Percentiles rank a stretch among this genome's conserved stretches.
phyloP scores from a whole-genome alignment of 2,113 vertebrate genomes.

The Morone chrysops region DNA sequence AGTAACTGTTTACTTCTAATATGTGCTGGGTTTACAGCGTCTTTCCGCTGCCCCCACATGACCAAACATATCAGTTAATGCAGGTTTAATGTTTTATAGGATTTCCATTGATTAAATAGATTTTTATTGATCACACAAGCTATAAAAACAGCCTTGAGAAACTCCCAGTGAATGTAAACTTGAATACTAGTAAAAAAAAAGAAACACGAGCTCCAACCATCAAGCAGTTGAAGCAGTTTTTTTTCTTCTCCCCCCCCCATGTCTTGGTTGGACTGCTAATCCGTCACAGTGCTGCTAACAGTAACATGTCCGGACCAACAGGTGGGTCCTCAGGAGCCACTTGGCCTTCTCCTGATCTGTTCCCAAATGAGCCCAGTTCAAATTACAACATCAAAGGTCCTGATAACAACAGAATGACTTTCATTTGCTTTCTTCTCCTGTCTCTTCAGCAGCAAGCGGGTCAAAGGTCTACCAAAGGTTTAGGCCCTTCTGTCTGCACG shows the following conservation, averaged over 20 bases:
- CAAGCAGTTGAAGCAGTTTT: neutral
- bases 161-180: neutral
- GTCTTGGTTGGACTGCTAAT: constrained; percentile 42
- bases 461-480: neutral
- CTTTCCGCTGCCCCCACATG: no score
- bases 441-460: neutral
- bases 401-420: constrained; percentile 17
- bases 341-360: constrained; percentile 34
- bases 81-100: no score
- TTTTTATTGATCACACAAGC: neutral
- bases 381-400: constrained; percentile 51
- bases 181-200: neutral
- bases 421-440: constrained; percentile 18
- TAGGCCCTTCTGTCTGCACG: neutral
- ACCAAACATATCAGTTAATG: no score
- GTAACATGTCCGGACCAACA: constrained; percentile 48
- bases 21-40: no score
- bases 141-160: neutral
- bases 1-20: no score
- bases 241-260: neutral
- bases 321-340: constrained; percentile 49
- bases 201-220: neutral
- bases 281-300: constrained; percentile 12
- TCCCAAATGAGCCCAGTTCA: constrained; percentile 33
- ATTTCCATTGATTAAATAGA: no score